A percentile compares a stretch with the other conserved stretches of the same genome.
Conservation (phyloP, 2,888 invertebrate species). For the Cephus sareptanus region DNA sequence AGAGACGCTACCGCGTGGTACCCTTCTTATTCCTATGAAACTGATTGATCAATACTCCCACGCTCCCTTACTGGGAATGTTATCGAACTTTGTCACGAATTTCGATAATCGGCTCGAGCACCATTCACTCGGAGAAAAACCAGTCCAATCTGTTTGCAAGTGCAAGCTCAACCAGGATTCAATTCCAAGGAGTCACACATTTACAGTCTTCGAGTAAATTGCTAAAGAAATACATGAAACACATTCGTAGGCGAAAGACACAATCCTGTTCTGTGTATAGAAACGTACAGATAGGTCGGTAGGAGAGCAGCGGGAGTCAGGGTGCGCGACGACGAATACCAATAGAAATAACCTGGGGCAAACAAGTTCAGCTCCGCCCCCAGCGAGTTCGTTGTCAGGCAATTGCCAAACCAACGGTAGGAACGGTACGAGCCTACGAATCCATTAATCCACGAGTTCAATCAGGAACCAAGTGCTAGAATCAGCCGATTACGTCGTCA, state of each 20-base stretch:
- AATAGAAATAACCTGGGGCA: conserved; percentile 15
- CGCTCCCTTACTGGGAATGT: conserved; percentile 2
- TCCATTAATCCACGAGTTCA: neutral
- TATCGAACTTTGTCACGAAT: conserved; percentile 5
- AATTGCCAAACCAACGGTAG: conserved; percentile 33
- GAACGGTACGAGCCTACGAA: neutral
- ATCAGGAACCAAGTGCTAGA: neutral
- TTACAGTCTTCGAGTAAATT: neutral
- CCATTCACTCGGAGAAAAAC: neutral
- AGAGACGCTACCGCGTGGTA: neutral
- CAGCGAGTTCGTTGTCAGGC: conserved; percentile 52
- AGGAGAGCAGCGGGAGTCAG: neutral
- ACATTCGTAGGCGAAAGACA: neutral
- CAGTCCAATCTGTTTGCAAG: neutral
- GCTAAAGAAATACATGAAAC: neutral
- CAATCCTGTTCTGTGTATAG: neutral
- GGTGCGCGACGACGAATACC: conserved; percentile 14
- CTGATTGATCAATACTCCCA: conserved; percentile 59
- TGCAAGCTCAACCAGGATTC: neutral
- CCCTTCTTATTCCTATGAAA: neutral
- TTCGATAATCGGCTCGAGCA: neutral
- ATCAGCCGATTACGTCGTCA: neutral
- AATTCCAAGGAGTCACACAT: neutral
- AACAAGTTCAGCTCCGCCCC: conserved; percentile 45
- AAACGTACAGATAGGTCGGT: neutral